Evolutionary conservation across 2,888 invertebrate species (phyloP), one percentile per base, ranked within the genome.

Genomic region (Belgica antarctica): DNA sequence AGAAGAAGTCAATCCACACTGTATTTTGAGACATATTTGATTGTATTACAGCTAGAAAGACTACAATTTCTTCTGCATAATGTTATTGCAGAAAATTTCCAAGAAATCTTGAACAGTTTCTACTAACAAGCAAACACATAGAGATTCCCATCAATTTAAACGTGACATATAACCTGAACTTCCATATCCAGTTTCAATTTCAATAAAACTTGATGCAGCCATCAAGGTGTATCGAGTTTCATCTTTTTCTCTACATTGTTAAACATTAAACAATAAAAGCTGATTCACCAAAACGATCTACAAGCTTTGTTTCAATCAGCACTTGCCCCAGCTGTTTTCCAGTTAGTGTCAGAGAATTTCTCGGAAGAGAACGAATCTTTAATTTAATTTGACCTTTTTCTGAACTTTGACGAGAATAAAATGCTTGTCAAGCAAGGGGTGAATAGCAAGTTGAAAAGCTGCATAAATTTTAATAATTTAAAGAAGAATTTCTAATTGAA

Each of bases 401-500:
- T 31, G 17, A 28, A 17, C 10, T 59, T 15, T 24, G 7, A n/a
- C n/a, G 27, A 22, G 25, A 17, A 59, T 19, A 46, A 19, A 46
- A 15, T 46, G 46, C 59, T 15, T n/a, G 7, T 24, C 25, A 25
- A 59, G 2, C 41, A 41, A n/a, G 12, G 41, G 12, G 12, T 41
- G 41, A 41, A 41, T 24, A 15, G 24, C 25, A 59, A 59, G 59
- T 7, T n/a, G 46, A 24, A 62, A 34, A 19, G 34, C 19, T 15
- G 28, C 22, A 28, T 31, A 31, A 62, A 19, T 31, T 28, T 19
- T 34, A 28, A 31, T 34, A 62, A n/a, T 31, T 3, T 7, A 62
- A 34, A 34, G 62, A n/a, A 62, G n/a, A 62, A 31, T 62, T 7
- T 62, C 19, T 15, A 62, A 62, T 62, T 62, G 28, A 41, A 41